Conservation (phyloP, 2,888 invertebrate species). For the Thera britannica region DNA sequence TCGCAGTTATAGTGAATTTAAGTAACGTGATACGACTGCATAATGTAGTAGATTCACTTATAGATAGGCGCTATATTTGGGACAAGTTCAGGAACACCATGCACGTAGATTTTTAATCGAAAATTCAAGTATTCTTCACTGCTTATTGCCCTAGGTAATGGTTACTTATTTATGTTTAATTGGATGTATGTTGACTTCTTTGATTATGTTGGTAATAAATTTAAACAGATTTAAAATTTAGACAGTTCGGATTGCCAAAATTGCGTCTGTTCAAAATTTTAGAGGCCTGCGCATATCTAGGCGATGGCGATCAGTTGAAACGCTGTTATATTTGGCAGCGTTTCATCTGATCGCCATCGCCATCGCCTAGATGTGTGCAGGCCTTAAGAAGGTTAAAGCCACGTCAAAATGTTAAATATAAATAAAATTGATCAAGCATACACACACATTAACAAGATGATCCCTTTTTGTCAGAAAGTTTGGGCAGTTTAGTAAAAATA, state of each 20-base stretch:
- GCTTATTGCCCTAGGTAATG: slow-evolving; percentile 19
- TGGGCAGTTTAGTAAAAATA: not conserved
- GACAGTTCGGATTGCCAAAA: too few species aligned
- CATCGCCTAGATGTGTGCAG: too few species aligned
- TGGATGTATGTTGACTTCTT: not conserved
- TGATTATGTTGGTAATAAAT: not conserved
- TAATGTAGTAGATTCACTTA: not conserved
- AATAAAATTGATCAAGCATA: too few species aligned
- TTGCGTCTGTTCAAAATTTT: too few species aligned
- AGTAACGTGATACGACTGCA: slow-evolving; percentile 16
- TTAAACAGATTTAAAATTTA: too few species aligned
- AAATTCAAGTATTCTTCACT: not conserved
- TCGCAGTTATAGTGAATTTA: slow-evolving; percentile 4
- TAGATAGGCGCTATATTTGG: not conserved
- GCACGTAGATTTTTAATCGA: not conserved
- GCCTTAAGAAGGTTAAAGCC: too few species aligned
- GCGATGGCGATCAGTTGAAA: too few species aligned
- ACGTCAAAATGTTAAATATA: too few species aligned
- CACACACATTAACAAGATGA: too few species aligned
- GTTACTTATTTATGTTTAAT: not conserved
- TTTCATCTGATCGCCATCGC: too few species aligned
- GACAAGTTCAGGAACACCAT: not conserved
- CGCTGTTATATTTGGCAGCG: too few species aligned
- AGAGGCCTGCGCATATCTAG: too few species aligned
- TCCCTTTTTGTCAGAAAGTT: not conserved